Evolutionary conservation across 1,140 invertebrate species (phyloP).

Genomic region (Drosophila sucinea): DNA sequence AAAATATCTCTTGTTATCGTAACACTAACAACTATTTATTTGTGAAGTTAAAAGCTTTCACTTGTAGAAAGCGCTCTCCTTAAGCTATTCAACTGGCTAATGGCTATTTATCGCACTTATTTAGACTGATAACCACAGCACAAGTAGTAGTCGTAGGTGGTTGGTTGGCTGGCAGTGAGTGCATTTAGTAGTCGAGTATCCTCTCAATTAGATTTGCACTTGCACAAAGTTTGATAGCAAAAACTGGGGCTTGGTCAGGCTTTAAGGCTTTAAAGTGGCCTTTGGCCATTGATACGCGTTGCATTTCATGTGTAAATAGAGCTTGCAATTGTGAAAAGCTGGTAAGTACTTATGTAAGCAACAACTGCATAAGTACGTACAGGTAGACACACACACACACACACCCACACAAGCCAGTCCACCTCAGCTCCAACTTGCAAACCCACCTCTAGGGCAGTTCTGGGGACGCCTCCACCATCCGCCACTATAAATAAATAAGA

Average conservation of each 20-base stretch:
- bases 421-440: not conserved
- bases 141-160: not conserved
- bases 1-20: not conserved
- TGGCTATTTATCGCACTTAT: not conserved
- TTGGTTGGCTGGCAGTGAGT: slow-evolving; percentile 18
- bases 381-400: slow-evolving; percentile 33
- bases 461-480: not conserved
- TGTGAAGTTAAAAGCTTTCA: not conserved
- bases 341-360: slow-evolving; percentile 55
- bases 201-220: slow-evolving; percentile 50
- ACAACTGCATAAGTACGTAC: slow-evolving; percentile 36
- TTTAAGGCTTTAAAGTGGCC: slow-evolving; percentile 29
- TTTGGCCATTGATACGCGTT: slow-evolving; percentile 42
- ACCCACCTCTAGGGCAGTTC: not conserved
- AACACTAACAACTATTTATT: not conserved
- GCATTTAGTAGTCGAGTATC: slow-evolving; percentile 66
- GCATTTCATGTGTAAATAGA: slow-evolving; percentile 57
- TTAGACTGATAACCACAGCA: not conserved
- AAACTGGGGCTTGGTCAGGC: not conserved
- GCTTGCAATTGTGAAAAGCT: slow-evolving; percentile 29
- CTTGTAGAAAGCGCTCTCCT: not conserved
- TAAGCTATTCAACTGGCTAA: not conserved
- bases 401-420: no score
- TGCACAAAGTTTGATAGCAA: not conserved
- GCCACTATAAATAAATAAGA: slow-evolving; percentile 75